These are phyloP conservation scores for Corythoichthys intestinalis DNA, from an alignment of 2,113 vertebrate genomes.

Conservation along the genomic window DNA sequence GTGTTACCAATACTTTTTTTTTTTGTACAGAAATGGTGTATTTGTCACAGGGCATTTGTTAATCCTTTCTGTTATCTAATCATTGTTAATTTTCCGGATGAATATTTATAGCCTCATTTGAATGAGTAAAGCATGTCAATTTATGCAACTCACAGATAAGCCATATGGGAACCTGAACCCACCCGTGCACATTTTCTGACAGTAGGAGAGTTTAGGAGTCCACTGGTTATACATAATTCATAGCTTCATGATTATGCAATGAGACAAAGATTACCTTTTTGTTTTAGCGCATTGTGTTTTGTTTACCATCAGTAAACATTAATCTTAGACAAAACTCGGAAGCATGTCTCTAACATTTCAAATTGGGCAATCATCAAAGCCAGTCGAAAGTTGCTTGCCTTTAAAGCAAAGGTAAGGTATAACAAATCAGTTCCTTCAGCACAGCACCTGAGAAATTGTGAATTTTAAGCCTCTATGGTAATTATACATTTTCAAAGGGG, in stretches of 20 bases:
- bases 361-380: not conserved
- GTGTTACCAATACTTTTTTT: too few species aligned
- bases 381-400: not conserved
- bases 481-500: not conserved
- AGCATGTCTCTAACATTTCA: not conserved
- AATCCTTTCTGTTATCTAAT: not conserved
- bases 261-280: not conserved
- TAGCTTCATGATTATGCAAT: not conserved
- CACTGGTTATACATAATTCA: constrained; percentile 4
- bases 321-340: not conserved
- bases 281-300: not conserved
- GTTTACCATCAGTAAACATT: not conserved
- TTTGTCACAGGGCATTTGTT: not conserved
- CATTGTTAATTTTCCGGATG: not conserved
- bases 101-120: not conserved
- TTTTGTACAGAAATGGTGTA: not conserved
- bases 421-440: not conserved
- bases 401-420: not conserved
- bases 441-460: not conserved
- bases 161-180: not conserved
- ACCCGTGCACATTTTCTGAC: not conserved
- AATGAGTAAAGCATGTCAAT: not conserved
- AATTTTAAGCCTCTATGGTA: not conserved
- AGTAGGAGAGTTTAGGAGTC: not conserved
- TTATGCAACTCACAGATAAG: not conserved